Evolutionary conservation across 2,113 vertebrate species (phyloP), one percentile per base, ranked within the genome.

Genomic region (Ictidomys tridecemlineatus): DNA sequence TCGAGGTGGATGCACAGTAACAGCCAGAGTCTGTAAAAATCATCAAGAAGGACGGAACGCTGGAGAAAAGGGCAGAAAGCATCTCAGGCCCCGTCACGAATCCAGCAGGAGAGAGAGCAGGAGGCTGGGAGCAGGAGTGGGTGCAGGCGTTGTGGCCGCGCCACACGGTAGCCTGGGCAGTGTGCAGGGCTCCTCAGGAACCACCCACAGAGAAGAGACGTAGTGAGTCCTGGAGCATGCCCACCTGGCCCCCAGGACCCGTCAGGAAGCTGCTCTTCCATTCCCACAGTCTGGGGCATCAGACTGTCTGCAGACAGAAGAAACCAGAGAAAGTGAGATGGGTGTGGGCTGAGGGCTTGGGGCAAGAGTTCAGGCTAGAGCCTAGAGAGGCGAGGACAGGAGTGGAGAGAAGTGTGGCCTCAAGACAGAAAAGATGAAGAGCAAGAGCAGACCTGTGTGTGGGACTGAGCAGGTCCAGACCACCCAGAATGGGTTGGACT

Each of bases 91-190:
- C 48, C 20, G 5, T 61, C 12, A 5, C 3, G 72, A n/a, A 5
- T 20, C 24, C 56, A 17, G 20, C 3, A 0, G 58, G 22, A 4
- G 34, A 39, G 45, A 13, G 26, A 17, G 22, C 32, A 14, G 2
- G 12, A 0, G 1, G 45, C 61, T 17, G 14, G 20, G 48, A 69
- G 24, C 14, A 9, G 37, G 42, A 69, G 14, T 0, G 0, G 32
- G 14, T 17, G 28, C 61, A 67, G 83, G 26, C 6, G 8, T 11
- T 37, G 42, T 6, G 22, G 48, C 4, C 14, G 42, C 14, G 28
- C 10, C 8, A 0, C 13, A 6, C 2, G 22, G 42, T 8, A 39
- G 77, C 61, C 4, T n/a, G 24, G 18, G 48, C 56, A 26, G 4
- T 5, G 2, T n/a, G 7, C 6, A 11, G 12, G 30, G 32, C 14